Base-by-base conservation (phyloP, 2,797 vertebrate genomes). In the Xenopus petersii region DNA sequence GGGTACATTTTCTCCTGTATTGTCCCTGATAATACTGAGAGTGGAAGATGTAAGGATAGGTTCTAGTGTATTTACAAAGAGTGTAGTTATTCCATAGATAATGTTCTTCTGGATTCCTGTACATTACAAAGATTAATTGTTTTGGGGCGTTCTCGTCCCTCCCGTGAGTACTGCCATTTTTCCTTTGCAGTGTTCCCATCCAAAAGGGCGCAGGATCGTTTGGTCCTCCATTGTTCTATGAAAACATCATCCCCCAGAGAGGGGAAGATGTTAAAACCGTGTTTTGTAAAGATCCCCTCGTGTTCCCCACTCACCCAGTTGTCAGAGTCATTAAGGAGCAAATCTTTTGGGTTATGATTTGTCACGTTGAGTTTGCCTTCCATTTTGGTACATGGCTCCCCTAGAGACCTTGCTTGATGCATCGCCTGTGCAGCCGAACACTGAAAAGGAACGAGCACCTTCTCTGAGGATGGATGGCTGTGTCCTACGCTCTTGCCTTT, bases 81-180 rank as follows among this genome's bases (percentile, higher is more conserved):
- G 33, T 36, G 33, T 42, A 6, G 36, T 6, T 30, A 42, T 42
- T 42, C 36, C 6, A 33, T 77, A 54, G 11, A 36, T 47, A 61
- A 21, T 55, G 68, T 51, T 71, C 66, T 66, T 66, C 54, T 26
- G 63, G 67, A 60, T 63, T 61, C 51, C 48, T 71, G 68, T 42
- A 42, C 36, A 42, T 42, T 42, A 42, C 36, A 42, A 42, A 42
- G 49, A 51, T 51, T 10, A 15, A 51, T 12, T 12, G 49, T 51
- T 51, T 49, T 7, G 49, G 49, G 49, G 49, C 11, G 11, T 56
- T 56, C 15, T 17, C 1, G 54, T 56, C 54, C 54, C 13, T 56
- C 54, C 15, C n/a, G 1, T 56, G 54, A 11, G 21, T 26, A 11
- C 17, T 60, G 55, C 55, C 55, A 56, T 56, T 56, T 56, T 56